Conservation (phyloP, 2,797 vertebrate genomes). For the Eurystomus glaucurus region DNA sequence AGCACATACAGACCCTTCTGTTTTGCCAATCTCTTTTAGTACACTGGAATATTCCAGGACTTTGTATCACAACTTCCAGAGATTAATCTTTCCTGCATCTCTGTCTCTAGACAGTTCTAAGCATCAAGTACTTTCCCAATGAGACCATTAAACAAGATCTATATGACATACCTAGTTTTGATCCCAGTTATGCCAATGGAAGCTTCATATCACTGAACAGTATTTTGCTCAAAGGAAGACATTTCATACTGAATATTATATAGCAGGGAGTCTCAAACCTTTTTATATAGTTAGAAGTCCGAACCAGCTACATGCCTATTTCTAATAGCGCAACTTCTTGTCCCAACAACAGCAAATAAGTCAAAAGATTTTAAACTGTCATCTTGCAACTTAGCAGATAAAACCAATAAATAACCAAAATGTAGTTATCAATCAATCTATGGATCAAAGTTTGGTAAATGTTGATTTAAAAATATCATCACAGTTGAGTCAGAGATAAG, state of each 20-base stretch:
- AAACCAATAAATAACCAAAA: background rate
- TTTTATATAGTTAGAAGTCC: background rate
- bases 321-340: background rate
- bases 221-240: background rate
- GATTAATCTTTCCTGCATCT: too few relatives aligned
- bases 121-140: background rate
- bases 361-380: background rate
- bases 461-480: background rate
- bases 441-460: background rate
- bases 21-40: background rate
- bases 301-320: background rate
- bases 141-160: background rate
- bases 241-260: background rate
- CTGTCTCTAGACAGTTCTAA: background rate
- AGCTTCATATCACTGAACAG: background rate
- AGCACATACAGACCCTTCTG: background rate
- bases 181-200: fast-evolving
- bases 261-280: background rate
- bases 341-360: background rate
- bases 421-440: background rate
- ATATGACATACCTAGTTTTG: fast-evolving
- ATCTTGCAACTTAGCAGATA: background rate
- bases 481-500: background rate
- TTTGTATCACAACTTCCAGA: background rate
- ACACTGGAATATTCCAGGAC: background rate